phyloP scores from a whole-genome alignment of 2,113 vertebrate genomes.

The Salvelinus fontinalis region DNA sequence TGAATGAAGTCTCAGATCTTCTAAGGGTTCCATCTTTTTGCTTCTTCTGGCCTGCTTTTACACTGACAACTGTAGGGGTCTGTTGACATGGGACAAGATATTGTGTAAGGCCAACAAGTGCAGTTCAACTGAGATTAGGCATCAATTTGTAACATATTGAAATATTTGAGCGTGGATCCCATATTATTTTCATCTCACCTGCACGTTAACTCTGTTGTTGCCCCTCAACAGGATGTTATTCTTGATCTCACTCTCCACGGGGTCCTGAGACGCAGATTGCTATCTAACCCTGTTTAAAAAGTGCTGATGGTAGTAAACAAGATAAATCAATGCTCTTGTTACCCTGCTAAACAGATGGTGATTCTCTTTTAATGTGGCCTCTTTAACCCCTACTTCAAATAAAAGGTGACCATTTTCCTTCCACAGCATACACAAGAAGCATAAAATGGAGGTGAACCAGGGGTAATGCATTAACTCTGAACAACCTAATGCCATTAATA shows the following conservation, averaged over 20 bases:
- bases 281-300: too few species aligned
- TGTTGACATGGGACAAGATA: constrained; percentile 14
- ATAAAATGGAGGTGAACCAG: too few species aligned
- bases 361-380: too few species aligned
- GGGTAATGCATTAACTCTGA: too few species aligned
- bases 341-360: constrained; percentile 84
- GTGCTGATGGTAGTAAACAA: not conserved
- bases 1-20: constrained; percentile 83
- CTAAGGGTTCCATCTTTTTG: constrained; percentile 77
- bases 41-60: constrained; percentile 49
- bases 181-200: constrained; percentile 37
- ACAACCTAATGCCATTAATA: too few species aligned
- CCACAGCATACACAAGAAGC: too few species aligned
- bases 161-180: too few species aligned
- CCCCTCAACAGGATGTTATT: constrained; percentile 70
- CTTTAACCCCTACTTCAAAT: too few species aligned
- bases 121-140: too few species aligned
- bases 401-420: too few species aligned
- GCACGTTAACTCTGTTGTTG: constrained; percentile 38
- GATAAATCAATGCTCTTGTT: constrained; percentile 1
- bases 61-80: constrained; percentile 39
- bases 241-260: constrained; percentile 78
- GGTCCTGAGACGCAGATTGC: constrained; percentile 66
- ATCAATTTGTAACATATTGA: too few species aligned
- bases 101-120: not conserved